Base-by-base conservation (phyloP, 2,888 invertebrate genomes). In the Portevinia maculata region DNA sequence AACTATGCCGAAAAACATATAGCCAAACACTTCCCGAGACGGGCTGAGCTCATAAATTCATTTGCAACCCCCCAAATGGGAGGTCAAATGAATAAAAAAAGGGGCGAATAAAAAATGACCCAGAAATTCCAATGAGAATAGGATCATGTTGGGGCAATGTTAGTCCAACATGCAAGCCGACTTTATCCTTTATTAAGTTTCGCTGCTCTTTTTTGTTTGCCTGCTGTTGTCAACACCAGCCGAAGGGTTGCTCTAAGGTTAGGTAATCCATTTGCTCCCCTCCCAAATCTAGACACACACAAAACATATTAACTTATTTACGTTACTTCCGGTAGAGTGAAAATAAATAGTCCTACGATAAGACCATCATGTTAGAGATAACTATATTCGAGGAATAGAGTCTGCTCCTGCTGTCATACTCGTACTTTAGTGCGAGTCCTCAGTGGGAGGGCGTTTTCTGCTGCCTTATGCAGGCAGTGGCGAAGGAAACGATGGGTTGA, bases 401-500 rank as follows among this genome's bases (percentile, higher is more conserved):
- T 39, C 39, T 32, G 30, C 28, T 50, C 19, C 64, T 53, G 44
- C 46, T 34, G 53, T 69, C 74, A 39, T 37, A 11, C 8, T 41
- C 17, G 13, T 59, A 44, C 46, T 41, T 48, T 37, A 19, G 50
- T 39, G 39, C 37, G 5, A 44, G 44, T 55, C 48, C 34, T 67
- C 37, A 37, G 39, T 34, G 41, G 39, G 32, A 65, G 52, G 59
- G 53, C 67, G 59, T 28, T 60, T 44, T 48, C 34, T 13, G 11
- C 4, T 19, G 28, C 32, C 8, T 41, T 52, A 13, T 30, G 28
- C 19, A 5, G 24, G 32, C 13, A 19, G 5, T 9, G 30, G 17
- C 8, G 41, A 39, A 65, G 19, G 81, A 84, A 87, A 84, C 86
- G 86, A 87, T 87, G 86, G 85, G 75, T 85, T 85, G 86, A 87